Conservation (phyloP, 2,888 invertebrate genomes). For the Epistrophella euchroma region DNA sequence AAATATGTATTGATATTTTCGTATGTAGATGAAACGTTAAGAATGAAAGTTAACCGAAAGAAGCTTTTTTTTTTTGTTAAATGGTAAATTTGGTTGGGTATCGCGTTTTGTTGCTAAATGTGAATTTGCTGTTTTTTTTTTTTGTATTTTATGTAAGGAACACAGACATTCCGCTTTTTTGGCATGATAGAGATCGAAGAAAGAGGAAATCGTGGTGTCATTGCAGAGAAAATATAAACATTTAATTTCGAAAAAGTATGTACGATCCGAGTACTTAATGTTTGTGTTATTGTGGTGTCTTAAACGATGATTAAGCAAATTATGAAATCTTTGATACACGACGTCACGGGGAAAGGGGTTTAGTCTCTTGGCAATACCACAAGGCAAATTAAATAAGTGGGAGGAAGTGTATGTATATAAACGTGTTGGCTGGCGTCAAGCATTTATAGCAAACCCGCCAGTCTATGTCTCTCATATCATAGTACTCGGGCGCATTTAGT, state of each 20-base stretch:
- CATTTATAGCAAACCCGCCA: slow-evolving; percentile 28
- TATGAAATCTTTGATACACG: slow-evolving; percentile 56
- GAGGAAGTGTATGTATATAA: slow-evolving; percentile 14
- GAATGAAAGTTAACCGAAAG: slow-evolving; percentile 20
- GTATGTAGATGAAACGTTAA: not conserved
- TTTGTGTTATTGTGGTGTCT: slow-evolving; percentile 25
- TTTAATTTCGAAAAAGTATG: slow-evolving; percentile 34
- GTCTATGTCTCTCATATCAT: slow-evolving; percentile 32
- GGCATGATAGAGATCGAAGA: slow-evolving; percentile 22
- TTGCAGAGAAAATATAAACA: slow-evolving; percentile 61
- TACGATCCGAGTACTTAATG: not conserved
- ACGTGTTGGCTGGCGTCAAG: slow-evolving; percentile 10
- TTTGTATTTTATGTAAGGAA: slow-evolving; percentile 64
- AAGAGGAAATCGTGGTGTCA: slow-evolving; percentile 18
- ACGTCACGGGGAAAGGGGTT: not conserved
- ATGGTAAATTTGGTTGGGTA: slow-evolving; percentile 32
- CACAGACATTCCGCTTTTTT: slow-evolving; percentile 57
- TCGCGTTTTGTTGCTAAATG: slow-evolving; percentile 50
- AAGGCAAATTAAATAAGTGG: slow-evolving; percentile 37
- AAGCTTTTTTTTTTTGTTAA: slow-evolving; percentile 26
- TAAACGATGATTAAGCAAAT: slow-evolving; percentile 56
- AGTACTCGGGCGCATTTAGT: slow-evolving; percentile 31
- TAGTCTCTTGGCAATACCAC: slow-evolving; percentile 12
- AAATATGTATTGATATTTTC: slow-evolving; percentile 24
- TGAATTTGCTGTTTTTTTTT: slow-evolving; percentile 37